Conservation (phyloP, 1,140 invertebrate species). For the Procambarus virginalis region DNA sequence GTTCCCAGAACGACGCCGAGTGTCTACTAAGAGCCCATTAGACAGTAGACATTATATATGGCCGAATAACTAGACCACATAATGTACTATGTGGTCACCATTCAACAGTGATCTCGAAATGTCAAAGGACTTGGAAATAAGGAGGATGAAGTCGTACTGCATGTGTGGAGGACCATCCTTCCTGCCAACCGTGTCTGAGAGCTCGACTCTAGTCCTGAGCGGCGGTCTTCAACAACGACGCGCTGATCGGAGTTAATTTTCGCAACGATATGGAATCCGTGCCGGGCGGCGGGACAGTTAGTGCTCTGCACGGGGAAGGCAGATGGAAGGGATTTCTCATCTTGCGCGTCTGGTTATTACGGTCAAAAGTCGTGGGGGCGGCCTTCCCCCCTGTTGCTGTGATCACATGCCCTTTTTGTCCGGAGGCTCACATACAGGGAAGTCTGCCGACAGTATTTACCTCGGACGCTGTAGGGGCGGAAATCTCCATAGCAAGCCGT, state of each 20-base stretch:
- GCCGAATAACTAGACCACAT: no score
- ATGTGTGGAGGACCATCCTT: no score
- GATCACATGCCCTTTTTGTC: no score
- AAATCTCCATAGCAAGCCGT: background rate
- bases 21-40: no score
- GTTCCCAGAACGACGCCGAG: no score
- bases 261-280: background rate
- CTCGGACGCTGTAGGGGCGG: background rate
- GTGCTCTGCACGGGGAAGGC: background rate
- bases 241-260: slow-evolving; percentile 33
- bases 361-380: background rate
- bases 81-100: no score
- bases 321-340: background rate
- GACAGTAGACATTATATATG: no score
- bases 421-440: background rate
- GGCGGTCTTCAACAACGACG: background rate
- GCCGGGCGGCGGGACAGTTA: background rate
- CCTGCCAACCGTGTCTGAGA: no score
- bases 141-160: no score
- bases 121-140: no score
- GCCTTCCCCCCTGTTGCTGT: background rate
- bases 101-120: no score
- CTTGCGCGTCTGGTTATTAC: background rate
- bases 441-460: background rate
- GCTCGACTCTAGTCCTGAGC: no score